These are phyloP conservation scores for Coilia nasus DNA, from an alignment of 2,797 vertebrate species.

Conservation along the genomic window DNA sequence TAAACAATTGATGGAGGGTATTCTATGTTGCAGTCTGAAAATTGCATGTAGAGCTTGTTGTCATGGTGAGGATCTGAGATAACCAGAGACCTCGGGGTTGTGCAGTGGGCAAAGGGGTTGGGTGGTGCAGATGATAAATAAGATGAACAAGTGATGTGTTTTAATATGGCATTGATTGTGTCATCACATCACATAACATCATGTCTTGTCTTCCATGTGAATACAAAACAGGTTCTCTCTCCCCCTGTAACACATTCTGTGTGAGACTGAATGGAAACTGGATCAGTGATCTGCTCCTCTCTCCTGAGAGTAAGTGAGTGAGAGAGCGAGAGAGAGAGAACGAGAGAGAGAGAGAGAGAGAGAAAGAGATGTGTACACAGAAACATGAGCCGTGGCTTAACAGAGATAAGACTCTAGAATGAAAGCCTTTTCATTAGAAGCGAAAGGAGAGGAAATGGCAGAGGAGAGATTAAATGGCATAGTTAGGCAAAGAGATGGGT, in stretches of 20 bases:
- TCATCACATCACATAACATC: constrained; percentile 26
- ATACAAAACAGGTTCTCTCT: constrained; percentile 21
- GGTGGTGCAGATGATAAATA: no score
- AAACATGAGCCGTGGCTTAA: constrained; percentile 17
- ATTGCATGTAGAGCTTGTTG: not conserved
- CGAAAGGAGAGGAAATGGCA: constrained; percentile 23
- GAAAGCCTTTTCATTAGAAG: constrained; percentile 22
- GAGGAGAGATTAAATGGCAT: constrained; percentile 2
- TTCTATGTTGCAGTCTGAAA: not conserved
- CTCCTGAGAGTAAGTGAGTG: constrained; percentile 26
- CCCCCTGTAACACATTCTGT: constrained; percentile 23
- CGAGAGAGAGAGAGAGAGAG: not conserved
- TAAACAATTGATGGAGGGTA: not conserved
- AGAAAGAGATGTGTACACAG: constrained; percentile 23
- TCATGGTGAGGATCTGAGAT: constrained; percentile 16
- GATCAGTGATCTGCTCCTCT: constrained; percentile 23
- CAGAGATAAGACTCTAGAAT: constrained; percentile 1
- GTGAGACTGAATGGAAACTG: constrained; percentile 20
- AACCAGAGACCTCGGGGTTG: not conserved
- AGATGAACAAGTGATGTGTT: constrained; percentile 19
- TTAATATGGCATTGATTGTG: not conserved
- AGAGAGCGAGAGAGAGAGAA: not conserved
- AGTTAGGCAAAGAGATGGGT: constrained; percentile 2
- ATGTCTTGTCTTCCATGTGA: constrained; percentile 27
- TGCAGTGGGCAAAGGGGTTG: not conserved